Conservation (phyloP, 2,113 vertebrate species). For the Otus sunia region DNA sequence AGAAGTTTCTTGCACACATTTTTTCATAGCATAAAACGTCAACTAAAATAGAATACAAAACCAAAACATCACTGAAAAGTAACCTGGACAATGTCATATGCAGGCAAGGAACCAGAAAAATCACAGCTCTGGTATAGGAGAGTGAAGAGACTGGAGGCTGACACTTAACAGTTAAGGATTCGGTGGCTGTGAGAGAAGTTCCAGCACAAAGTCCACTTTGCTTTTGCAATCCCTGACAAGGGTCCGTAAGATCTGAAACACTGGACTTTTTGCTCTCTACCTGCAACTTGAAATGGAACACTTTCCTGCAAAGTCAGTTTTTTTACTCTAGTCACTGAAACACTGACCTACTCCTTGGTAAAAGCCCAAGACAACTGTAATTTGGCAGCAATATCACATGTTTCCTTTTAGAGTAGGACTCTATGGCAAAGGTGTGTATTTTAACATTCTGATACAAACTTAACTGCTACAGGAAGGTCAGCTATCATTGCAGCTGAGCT, state of each 20-base stretch:
- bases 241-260: background rate
- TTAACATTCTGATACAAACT: background rate
- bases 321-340: background rate
- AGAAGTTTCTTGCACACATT: background rate
- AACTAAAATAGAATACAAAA: background rate
- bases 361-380: background rate
- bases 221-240: background rate
- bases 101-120: background rate
- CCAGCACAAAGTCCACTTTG: background rate
- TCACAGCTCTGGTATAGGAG: background rate
- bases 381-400: fast-evolving
- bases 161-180: background rate
- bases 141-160: background rate
- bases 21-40: background rate
- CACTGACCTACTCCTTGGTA: background rate
- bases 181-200: background rate
- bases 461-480: background rate
- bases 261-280: background rate
- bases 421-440: background rate
- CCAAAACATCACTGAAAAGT: background rate
- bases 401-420: background rate
- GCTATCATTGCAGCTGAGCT: background rate
- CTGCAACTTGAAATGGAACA: background rate
- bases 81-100: background rate
- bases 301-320: background rate